Evolutionary conservation across 2,113 vertebrate species (phyloP).

Genomic region (Proteles cristata): DNA sequence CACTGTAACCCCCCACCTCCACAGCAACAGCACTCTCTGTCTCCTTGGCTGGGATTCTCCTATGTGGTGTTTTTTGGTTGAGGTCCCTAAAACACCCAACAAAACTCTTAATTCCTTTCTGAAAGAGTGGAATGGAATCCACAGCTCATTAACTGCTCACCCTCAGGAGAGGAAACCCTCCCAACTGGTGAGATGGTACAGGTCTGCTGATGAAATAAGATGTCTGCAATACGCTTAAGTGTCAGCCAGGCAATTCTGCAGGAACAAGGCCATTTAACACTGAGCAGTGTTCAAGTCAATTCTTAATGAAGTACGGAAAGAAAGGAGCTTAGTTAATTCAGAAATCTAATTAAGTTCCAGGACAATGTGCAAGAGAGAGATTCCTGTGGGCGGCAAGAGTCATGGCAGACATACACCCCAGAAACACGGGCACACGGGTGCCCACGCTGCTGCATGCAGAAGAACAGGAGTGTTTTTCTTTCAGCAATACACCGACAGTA

Average conservation of each 20-base stretch:
- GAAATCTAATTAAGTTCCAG: conserved; percentile 70
- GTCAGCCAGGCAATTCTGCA: neutral
- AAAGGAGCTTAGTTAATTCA: conserved; percentile 65
- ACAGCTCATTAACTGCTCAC: neutral
- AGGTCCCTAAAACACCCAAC: neutral
- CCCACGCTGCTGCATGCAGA: neutral
- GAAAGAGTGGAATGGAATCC: neutral
- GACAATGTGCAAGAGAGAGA: conserved; percentile 47
- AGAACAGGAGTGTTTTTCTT: neutral
- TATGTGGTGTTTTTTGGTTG: neutral
- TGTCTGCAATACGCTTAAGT: neutral
- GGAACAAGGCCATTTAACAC: neutral
- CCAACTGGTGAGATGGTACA: neutral
- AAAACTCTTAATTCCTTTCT: neutral
- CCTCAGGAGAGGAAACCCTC: neutral
- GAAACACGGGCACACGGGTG: rapidly evolving
- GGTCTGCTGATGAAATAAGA: neutral
- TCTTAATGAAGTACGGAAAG: conserved; percentile 63
- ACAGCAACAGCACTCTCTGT: rapidly evolving
- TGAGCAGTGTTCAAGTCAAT: neutral
- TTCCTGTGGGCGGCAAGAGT: neutral
- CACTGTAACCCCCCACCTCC: too few species aligned
- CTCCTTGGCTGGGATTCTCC: neutral
- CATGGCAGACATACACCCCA: neutral
- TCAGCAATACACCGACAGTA: neutral